Evolutionary conservation across 2,888 invertebrate species (phyloP).

Genomic region (Scaptomyza tumidula): DNA sequence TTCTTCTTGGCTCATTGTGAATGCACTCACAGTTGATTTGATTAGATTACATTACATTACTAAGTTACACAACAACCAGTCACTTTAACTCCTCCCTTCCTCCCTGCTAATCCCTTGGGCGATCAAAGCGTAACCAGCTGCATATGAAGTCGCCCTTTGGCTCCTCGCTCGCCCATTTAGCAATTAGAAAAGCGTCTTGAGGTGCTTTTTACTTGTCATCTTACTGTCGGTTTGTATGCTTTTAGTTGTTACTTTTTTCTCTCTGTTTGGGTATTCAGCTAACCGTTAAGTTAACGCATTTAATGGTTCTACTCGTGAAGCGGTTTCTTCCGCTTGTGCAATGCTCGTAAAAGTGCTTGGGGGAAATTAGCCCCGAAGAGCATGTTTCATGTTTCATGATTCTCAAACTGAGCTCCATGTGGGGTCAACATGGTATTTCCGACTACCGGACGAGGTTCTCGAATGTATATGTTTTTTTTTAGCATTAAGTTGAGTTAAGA

Average conservation of each 20-base stretch:
- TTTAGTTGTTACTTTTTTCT: slow-evolving; percentile 2
- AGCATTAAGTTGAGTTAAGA: background rate
- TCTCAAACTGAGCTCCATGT: slow-evolving; percentile 1
- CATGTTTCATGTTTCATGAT: slow-evolving; percentile 24
- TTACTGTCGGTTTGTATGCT: slow-evolving; percentile 21
- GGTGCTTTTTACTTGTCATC: slow-evolving; percentile 34
- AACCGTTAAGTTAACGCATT: slow-evolving; percentile 76
- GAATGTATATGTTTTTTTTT: background rate
- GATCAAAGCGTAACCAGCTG: slow-evolving; percentile 10
- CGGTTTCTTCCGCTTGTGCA: slow-evolving; percentile 53
- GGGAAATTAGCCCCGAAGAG: slow-evolving; percentile 46
- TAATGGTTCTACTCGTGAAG: slow-evolving; percentile 58
- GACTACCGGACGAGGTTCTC: background rate
- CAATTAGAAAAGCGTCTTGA: slow-evolving; percentile 38
- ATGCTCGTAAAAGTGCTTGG: slow-evolving; percentile 55
- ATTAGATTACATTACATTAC: slow-evolving; percentile 55
- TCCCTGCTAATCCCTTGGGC: background rate
- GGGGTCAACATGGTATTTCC: slow-evolving; percentile 4
- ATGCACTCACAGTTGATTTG: slow-evolving; percentile 28
- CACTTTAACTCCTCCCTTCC: background rate
- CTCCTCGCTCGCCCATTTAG: slow-evolving; percentile 5
- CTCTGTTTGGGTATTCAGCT: slow-evolving; percentile 10
- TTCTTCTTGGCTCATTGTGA: slow-evolving; percentile 18
- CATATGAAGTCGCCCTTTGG: slow-evolving; percentile 9
- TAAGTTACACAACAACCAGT: slow-evolving; percentile 38